These are phyloP conservation scores for Neogobius melanostomus DNA, from an alignment of 2,113 vertebrate species.

Conservation along the genomic window DNA sequence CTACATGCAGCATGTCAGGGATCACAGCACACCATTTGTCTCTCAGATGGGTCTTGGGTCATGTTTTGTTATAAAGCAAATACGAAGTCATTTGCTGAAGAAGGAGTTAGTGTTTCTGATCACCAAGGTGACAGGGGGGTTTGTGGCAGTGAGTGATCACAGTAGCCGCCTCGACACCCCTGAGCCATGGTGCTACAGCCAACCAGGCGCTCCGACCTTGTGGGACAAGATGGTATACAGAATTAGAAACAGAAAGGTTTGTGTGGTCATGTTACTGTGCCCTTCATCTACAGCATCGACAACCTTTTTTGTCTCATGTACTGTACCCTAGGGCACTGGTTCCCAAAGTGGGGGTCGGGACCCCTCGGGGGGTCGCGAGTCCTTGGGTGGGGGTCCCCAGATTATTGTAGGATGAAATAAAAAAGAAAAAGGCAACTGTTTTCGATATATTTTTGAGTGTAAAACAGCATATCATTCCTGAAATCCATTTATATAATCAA, in stretches of 20 bases:
- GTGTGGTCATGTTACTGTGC: conserved; percentile 18
- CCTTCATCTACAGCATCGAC: conserved; percentile 21
- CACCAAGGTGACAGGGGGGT: conserved; percentile 5
- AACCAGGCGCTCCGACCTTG: conserved; percentile 36
- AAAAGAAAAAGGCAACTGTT: too few relatives aligned
- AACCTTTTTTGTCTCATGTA: background rate
- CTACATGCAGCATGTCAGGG: background rate
- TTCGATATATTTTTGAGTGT: too few relatives aligned
- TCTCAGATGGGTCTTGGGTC: background rate
- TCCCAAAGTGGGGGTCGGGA: too few relatives aligned
- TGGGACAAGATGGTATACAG: background rate
- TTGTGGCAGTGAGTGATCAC: conserved; percentile 26
- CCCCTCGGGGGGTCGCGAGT: too few relatives aligned
- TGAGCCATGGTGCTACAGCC: conserved; percentile 7
- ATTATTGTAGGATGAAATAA: too few relatives aligned
- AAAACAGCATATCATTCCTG: too few relatives aligned
- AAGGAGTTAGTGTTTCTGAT: conserved; percentile 1
- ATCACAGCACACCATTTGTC: background rate
- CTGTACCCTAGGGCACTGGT: background rate
- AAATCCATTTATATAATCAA: too few relatives aligned
- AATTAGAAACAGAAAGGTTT: conserved; percentile 28
- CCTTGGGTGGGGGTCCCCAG: too few relatives aligned
- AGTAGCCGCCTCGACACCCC: conserved; percentile 18
- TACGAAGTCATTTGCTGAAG: background rate
- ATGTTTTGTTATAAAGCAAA: background rate